These are phyloP conservation scores for Dynastes grantii DNA, from an alignment of 2,888 invertebrate genomes.

Conservation along the genomic window DNA sequence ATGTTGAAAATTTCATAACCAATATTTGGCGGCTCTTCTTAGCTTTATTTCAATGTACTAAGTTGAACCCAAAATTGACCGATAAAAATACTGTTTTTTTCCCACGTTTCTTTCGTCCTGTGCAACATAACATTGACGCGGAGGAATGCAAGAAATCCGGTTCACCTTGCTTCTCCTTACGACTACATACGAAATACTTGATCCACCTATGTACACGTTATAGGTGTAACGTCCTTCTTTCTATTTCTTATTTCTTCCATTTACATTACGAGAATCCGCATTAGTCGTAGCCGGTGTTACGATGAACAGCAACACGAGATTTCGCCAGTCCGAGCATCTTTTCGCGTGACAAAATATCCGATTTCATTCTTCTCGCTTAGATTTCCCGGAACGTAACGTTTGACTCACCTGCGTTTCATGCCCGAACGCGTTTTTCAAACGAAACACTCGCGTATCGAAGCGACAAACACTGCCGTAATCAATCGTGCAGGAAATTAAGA, in stretches of 20 bases:
- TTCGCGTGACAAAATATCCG: too few species aligned
- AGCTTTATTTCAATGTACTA: too few species aligned
- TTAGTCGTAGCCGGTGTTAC: too few species aligned
- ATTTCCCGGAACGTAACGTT: neutral
- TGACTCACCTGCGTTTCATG: neutral
- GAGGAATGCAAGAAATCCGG: conserved; percentile 24
- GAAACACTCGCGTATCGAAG: too few species aligned
- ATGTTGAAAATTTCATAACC: too few species aligned
- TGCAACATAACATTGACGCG: neutral
- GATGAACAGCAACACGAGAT: too few species aligned
- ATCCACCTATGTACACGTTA: neutral
- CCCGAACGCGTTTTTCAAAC: too few species aligned
- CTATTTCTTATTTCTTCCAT: neutral
- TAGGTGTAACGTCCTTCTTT: neutral
- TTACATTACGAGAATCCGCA: neutral
- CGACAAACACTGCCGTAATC: too few species aligned
- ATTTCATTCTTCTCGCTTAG: neutral
- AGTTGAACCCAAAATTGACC: neutral
- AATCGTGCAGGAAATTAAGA: too few species aligned
- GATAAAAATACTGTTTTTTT: neutral
- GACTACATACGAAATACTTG: neutral
- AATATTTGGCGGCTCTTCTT: too few species aligned
- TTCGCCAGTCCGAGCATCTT: too few species aligned
- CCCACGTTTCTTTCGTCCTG: too few species aligned
- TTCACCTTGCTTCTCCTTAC: conserved; percentile 14